Evolutionary conservation across 2,113 vertebrate species (phyloP).

Genomic region (Pituophis catenifer): DNA sequence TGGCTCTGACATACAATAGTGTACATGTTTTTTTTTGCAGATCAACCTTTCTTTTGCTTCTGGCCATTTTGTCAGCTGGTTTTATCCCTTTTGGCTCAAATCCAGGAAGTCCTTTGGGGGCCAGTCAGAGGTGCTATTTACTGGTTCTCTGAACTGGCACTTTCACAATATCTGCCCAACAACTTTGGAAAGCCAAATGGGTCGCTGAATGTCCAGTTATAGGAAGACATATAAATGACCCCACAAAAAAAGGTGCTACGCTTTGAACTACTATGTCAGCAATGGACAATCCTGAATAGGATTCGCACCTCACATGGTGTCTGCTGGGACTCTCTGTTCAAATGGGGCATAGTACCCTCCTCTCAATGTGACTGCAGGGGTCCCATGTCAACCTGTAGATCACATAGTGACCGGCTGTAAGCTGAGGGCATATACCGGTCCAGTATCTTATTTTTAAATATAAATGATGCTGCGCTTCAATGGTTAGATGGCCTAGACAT

Average conservation of each 20-base stretch:
- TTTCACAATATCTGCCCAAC: background rate
- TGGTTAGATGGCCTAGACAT: too few species aligned
- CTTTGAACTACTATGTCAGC: background rate
- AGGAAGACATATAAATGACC: too few species aligned
- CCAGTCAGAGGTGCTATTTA: too few species aligned
- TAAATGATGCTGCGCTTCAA: too few species aligned
- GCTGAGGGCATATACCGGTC: too few species aligned
- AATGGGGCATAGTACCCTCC: too few species aligned
- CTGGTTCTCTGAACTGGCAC: background rate
- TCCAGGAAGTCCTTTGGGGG: background rate
- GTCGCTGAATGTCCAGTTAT: background rate
- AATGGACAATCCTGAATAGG: background rate
- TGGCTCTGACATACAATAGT: background rate
- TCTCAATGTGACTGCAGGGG: too few species aligned
- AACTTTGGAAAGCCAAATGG: background rate
- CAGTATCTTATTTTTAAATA: too few species aligned
- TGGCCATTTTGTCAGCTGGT: background rate
- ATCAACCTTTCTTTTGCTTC: background rate
- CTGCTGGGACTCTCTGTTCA: too few species aligned
- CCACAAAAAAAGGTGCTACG: background rate
- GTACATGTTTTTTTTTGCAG: background rate
- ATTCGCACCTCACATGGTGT: background rate
- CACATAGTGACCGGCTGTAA: too few species aligned
- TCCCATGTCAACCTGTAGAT: too few species aligned
- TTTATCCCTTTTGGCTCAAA: background rate